Conservation (phyloP, 1,140 invertebrate genomes). For the Triops longicaudatus region DNA sequence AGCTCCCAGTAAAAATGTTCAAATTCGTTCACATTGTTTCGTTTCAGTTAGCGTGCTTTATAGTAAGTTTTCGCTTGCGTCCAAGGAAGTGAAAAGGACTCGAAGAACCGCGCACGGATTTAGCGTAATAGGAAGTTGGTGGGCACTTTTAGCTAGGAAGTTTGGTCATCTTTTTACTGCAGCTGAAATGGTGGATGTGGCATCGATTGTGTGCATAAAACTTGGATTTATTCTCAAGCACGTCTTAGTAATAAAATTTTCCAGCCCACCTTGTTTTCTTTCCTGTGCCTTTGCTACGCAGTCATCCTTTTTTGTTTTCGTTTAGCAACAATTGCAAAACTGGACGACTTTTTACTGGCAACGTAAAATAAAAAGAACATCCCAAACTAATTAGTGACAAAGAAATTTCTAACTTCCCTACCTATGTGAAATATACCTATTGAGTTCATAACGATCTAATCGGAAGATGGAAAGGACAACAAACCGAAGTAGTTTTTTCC, state of each 20-base stretch:
- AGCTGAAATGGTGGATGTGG: background rate
- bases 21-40: background rate
- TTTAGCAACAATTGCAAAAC: background rate
- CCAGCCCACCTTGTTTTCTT: background rate
- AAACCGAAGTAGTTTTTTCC: no score
- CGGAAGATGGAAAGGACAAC: no score
- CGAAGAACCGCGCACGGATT: background rate
- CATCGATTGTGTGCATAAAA: constrained; percentile 5
- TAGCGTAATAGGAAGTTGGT: constrained; percentile 1
- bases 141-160: background rate
- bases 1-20: background rate
- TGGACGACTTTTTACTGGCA: no score
- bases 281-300: background rate
- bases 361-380: no score
- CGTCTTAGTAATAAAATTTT: constrained; percentile 7
- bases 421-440: no score
- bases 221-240: constrained; percentile 2
- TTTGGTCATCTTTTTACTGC: background rate
- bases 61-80: background rate
- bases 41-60: background rate
- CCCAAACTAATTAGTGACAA: no score
- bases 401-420: no score
- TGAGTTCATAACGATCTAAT: no score
- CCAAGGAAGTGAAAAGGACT: background rate
- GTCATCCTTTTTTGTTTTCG: background rate